These are phyloP conservation scores for Trichosurus vulpecula DNA, from an alignment of 2,797 vertebrate genomes.

Conservation along the genomic window DNA sequence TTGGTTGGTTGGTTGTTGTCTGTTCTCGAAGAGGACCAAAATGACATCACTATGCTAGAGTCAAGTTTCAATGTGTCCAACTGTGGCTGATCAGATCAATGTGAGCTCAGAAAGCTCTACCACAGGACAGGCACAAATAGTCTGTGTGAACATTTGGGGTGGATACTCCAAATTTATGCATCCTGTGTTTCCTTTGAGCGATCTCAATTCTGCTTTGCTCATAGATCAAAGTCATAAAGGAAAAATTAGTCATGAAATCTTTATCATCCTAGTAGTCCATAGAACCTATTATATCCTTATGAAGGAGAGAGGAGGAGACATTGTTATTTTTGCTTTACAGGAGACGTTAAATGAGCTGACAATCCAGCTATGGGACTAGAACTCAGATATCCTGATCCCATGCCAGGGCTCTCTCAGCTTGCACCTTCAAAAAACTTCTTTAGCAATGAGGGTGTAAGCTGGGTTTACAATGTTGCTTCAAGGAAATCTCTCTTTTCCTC, in stretches of 20 bases:
- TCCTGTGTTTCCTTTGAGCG: too few relatives aligned
- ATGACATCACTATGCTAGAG: too few relatives aligned
- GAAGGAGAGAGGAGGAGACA: background rate
- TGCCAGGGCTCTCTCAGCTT: background rate
- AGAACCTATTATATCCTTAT: background rate
- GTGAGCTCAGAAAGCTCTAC: too few relatives aligned
- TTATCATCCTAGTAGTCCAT: background rate
- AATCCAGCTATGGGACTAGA: background rate
- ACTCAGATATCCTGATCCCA: background rate
- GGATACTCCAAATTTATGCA: too few relatives aligned
- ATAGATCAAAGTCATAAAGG: background rate
- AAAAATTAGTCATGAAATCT: background rate
- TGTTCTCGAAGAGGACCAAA: too few relatives aligned
- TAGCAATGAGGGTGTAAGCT: background rate
- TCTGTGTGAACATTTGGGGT: too few relatives aligned
- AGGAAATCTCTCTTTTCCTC: slow-evolving; percentile 68
- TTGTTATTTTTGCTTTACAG: background rate
- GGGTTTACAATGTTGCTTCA: background rate
- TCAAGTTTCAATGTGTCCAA: too few relatives aligned
- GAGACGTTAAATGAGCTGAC: background rate
- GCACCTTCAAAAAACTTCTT: background rate
- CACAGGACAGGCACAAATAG: too few relatives aligned
- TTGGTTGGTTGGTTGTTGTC: background rate
- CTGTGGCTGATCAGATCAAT: too few relatives aligned
- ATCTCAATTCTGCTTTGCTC: too few relatives aligned